Evolutionary conservation across 2,113 vertebrate genomes (phyloP).

Genomic region (Ciconia maguari): DNA sequence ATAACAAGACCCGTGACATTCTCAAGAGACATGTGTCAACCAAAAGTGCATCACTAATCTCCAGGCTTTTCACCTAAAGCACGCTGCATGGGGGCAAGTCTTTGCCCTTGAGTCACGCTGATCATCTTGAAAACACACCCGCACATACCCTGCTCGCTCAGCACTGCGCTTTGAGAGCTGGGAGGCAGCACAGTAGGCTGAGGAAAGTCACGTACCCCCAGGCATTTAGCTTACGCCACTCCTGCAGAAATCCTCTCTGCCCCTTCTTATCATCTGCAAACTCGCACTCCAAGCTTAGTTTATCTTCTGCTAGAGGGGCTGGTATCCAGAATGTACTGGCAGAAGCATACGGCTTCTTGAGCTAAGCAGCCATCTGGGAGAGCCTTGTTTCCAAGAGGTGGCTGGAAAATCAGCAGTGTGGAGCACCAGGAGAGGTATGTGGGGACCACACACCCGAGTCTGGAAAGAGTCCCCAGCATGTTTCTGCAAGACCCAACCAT

Average conservation of each 20-base stretch:
- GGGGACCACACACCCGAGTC: neutral
- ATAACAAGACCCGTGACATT: neutral
- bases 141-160: neutral
- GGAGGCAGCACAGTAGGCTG: neutral
- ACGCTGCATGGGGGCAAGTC: neutral
- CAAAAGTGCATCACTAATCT: neutral
- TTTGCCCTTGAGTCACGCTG: neutral
- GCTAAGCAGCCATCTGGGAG: neutral
- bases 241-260: neutral
- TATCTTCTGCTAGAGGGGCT: neutral
- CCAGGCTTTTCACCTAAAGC: neutral
- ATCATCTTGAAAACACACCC: neutral
- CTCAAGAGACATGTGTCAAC: neutral
- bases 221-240: neutral
- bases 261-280: neutral
- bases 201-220: neutral
- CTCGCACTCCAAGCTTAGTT: neutral
- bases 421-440: neutral
- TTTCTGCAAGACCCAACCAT: neutral
- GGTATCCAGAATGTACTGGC: neutral
- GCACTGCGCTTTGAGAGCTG: neutral
- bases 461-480: neutral
- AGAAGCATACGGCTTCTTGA: neutral
- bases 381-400: neutral
- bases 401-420: neutral